phyloP scores from a whole-genome alignment of 2,888 invertebrate genomes.

The Operophtera brumata region DNA sequence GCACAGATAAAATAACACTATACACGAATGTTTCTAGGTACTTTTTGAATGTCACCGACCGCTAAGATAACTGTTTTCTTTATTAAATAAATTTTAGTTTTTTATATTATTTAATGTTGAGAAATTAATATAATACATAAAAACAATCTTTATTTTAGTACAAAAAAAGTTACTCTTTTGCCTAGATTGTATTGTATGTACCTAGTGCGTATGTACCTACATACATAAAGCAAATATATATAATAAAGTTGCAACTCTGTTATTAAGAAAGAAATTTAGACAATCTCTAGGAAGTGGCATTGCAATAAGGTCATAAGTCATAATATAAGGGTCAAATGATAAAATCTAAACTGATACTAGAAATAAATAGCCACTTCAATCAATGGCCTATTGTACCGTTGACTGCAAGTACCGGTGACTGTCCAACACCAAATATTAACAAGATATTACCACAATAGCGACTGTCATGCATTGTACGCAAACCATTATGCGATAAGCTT shows the following conservation, averaged over 20 bases:
- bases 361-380: slow-evolving; percentile 18
- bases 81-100: too few species aligned
- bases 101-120: too few species aligned
- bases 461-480: not conserved
- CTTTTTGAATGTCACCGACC: too few species aligned
- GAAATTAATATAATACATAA: too few species aligned
- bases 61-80: too few species aligned
- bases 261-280: not conserved
- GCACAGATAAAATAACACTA: too few species aligned
- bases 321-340: slow-evolving; percentile 14
- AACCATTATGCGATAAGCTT: slow-evolving; percentile 9
- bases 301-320: not conserved
- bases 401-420: not conserved
- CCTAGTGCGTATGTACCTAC: too few species aligned
- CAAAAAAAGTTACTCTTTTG: too few species aligned
- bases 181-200: too few species aligned
- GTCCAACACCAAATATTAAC: not conserved
- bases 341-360: slow-evolving; percentile 16
- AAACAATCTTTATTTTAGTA: too few species aligned
- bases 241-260: not conserved
- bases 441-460: not conserved
- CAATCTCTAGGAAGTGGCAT: not conserved
- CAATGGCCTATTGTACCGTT: slow-evolving; percentile 18
- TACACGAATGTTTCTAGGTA: too few species aligned
- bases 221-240: too few species aligned